These are phyloP conservation scores for Rousettus leschenaultii DNA, from an alignment of 2,113 vertebrate genomes.

Conservation along the genomic window DNA sequence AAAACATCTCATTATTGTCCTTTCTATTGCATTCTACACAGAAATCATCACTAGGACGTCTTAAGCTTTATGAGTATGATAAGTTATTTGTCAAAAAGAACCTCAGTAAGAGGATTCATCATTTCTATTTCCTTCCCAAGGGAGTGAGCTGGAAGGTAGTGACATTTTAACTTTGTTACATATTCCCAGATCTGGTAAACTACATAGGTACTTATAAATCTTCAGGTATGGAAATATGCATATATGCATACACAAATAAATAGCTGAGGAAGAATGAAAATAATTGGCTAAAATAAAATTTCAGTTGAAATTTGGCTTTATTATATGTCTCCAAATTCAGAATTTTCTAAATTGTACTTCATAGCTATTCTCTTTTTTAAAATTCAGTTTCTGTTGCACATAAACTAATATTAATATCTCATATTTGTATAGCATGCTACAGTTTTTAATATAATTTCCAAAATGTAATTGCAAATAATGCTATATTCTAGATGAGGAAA, in stretches of 20 bases:
- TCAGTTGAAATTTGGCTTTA: not conserved
- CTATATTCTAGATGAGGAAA: not conserved
- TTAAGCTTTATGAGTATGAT: not conserved
- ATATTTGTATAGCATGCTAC: not conserved
- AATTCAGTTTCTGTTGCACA: not conserved
- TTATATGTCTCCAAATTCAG: not conserved
- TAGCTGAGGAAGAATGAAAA: constrained; percentile 17
- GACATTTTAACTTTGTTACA: constrained; percentile 17
- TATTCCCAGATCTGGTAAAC: not conserved
- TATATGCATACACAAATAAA: not conserved
- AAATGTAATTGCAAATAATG: not conserved
- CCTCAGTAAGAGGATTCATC: not conserved
- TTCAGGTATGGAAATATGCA: not conserved
- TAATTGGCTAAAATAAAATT: constrained; percentile 2
- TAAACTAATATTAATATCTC: not conserved
- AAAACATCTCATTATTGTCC: constrained; percentile 3
- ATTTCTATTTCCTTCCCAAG: not conserved
- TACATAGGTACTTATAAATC: not conserved
- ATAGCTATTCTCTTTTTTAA: not conserved
- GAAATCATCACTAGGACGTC: not conserved
- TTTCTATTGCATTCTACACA: not conserved
- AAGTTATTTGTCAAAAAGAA: constrained; percentile 21
- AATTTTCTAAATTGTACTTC: constrained; percentile 3
- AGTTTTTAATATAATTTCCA: constrained; percentile 2
- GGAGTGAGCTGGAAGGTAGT: not conserved